Conservation (phyloP, 1,140 invertebrate species). For the Leptopilina clavipes region DNA sequence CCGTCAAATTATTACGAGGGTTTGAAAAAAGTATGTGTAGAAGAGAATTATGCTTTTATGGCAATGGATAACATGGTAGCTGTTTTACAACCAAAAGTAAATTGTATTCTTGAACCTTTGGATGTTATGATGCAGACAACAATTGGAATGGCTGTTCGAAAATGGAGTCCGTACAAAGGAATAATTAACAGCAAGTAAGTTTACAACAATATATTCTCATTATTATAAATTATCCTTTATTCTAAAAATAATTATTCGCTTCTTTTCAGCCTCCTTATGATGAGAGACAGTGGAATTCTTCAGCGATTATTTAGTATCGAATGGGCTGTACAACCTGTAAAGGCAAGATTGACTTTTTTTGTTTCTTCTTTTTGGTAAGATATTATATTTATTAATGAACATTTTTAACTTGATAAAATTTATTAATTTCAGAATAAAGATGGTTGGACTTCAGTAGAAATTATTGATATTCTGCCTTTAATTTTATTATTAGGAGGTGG, state of each 20-base stretch:
- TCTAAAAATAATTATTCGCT: constrained; percentile 24
- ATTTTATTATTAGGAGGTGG: constrained; percentile 55
- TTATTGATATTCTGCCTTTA: constrained; percentile 63
- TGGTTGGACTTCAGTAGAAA: constrained; percentile 60
- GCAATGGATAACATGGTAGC: constrained; percentile 65
- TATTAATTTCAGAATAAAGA: constrained; percentile 46
- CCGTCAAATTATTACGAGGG: constrained; percentile 68
- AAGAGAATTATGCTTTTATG: constrained; percentile 70
- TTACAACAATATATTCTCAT: constrained; percentile 16
- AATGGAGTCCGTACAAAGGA: constrained; percentile 64
- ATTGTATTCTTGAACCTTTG: constrained; percentile 66
- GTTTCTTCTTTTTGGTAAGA: no score
- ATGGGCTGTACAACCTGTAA: constrained; percentile 53
- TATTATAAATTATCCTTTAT: no score
- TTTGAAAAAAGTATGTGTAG: constrained; percentile 60
- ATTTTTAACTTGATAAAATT: constrained; percentile 14
- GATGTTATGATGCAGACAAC: constrained; percentile 68
- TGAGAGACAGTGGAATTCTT: constrained; percentile 69
- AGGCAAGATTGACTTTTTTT: constrained; percentile 46
- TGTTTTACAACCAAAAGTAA: constrained; percentile 59
- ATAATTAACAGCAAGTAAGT: constrained; percentile 69
- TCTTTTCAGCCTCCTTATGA: constrained; percentile 61
- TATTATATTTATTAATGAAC: no score
- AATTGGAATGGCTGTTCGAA: constrained; percentile 64
- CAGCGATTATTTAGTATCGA: constrained; percentile 66